phyloP scores from a whole-genome alignment of 2,113 vertebrate genomes.

The Phalacrocorax pelagicus region DNA sequence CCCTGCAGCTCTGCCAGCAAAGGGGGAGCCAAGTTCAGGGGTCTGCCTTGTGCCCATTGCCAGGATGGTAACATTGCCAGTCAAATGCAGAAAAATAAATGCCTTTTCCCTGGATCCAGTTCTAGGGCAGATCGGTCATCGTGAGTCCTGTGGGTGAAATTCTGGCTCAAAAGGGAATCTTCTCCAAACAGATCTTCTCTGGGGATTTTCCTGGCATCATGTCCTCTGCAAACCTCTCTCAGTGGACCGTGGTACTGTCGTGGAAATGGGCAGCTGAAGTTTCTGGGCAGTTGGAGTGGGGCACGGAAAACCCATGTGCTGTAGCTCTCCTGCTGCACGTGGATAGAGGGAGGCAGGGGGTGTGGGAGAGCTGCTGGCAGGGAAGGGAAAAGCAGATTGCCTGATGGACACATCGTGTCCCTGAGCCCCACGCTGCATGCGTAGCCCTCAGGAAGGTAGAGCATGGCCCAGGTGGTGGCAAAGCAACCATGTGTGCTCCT shows the following conservation, averaged over 20 bases:
- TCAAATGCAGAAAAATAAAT: background rate
- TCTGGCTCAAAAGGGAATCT: background rate
- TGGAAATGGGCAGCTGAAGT: background rate
- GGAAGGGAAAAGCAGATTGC: background rate
- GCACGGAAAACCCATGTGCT: background rate
- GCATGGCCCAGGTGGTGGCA: background rate
- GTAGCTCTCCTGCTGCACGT: background rate
- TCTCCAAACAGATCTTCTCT: background rate
- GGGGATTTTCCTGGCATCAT: background rate
- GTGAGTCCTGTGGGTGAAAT: background rate
- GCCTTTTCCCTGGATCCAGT: background rate
- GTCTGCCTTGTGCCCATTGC: background rate
- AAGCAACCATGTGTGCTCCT: background rate
- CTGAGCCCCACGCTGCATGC: background rate
- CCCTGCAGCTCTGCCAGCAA: background rate
- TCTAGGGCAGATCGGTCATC: background rate
- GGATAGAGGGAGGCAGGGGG: background rate
- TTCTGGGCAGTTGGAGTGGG: background rate
- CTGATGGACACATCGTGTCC: background rate
- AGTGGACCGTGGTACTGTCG: background rate
- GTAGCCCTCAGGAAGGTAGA: background rate
- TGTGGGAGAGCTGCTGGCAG: rapidly evolving
- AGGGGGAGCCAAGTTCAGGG: background rate
- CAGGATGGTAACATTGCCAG: background rate
- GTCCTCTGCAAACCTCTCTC: background rate